Evolutionary conservation across 2,797 vertebrate genomes (phyloP), one percentile per base, ranked within the genome.

Genomic region (Smutsia gigantea): DNA sequence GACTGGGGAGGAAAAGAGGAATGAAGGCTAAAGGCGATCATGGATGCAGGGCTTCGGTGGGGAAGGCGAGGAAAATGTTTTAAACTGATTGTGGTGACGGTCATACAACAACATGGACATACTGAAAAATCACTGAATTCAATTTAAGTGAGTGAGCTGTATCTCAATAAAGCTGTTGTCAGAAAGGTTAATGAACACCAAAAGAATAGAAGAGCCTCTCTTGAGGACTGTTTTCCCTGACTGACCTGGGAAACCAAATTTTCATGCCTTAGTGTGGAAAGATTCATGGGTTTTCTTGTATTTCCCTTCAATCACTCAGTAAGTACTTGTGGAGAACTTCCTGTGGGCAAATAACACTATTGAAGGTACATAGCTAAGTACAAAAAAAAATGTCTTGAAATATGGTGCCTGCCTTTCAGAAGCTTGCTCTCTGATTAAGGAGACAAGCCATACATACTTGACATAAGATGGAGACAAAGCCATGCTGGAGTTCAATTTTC

Each of bases 221-320:
- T 82, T 82, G 29, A 83, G n/a, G 15, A 89, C 25, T 92, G 51
- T 51, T 21, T 72, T 86, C 90, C 27, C 17, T 63, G 79, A 78
- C 12, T 88, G n/a, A 81, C 19, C 39, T 78, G 51, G 12, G 49
- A 90, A 94, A 94, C 37, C 77, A 75, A 96, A 72, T n/a, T 82
- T 74, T 55, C 34, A 79, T 83, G 64, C 15, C 61, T 53, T 46
- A 2, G 9, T 66, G 46, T 93, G 69, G 51, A 92, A 95, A 93
- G n/a, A 23, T 57, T 72, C 25, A 11, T 93, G 39, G 17, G 25
- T 94, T 81, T 87, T 92, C 57, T 77, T 66, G 10, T 71, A 77
- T 72, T 72, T 84, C 46, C 12, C 42, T 78, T 94, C 14, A 49
- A 63, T 87, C 31, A 84, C 93, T 93, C 51, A 39, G 14, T 71